phyloP scores from a whole-genome alignment of 2,888 invertebrate species.

The Allolobophora icterica region DNA sequence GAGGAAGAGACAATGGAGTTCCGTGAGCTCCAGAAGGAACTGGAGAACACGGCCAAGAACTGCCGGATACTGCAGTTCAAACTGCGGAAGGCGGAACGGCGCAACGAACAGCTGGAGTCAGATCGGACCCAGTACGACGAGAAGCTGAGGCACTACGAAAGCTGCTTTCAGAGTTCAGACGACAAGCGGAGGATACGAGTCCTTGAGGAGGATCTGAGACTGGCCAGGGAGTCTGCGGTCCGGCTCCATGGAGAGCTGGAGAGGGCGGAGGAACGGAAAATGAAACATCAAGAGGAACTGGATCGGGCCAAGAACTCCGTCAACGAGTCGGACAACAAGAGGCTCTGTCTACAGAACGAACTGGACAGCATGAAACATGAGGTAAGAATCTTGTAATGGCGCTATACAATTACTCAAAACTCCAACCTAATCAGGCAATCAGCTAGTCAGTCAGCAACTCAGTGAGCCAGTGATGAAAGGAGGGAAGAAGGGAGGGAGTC shows the following conservation, averaged over 20 bases:
- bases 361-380: constrained; percentile 53
- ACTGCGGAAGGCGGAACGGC: constrained; percentile 90
- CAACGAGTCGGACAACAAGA: constrained; percentile 60
- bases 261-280: constrained; percentile 75
- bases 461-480: not conserved
- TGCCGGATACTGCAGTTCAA: constrained; percentile 97
- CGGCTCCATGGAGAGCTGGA: constrained; percentile 67
- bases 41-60: constrained; percentile 96
- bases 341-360: constrained; percentile 62
- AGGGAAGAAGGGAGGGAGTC: not conserved
- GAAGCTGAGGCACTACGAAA: constrained; percentile 59
- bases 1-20: constrained; percentile 98
- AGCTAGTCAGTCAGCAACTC: not conserved
- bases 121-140: constrained; percentile 75
- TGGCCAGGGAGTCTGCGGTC: constrained; percentile 73
- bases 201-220: constrained; percentile 83
- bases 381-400: constrained; percentile 30
- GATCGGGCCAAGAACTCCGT: constrained; percentile 71
- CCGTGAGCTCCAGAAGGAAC: constrained; percentile 83
- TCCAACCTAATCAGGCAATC: not conserved
- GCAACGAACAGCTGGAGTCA: constrained; percentile 76
- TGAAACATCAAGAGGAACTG: constrained; percentile 76
- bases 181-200: constrained; percentile 70
- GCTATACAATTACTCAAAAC: not conserved
- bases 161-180: constrained; percentile 57